These are phyloP conservation scores for Salmo trutta DNA, from an alignment of 2,797 vertebrate species.

Conservation along the genomic window DNA sequence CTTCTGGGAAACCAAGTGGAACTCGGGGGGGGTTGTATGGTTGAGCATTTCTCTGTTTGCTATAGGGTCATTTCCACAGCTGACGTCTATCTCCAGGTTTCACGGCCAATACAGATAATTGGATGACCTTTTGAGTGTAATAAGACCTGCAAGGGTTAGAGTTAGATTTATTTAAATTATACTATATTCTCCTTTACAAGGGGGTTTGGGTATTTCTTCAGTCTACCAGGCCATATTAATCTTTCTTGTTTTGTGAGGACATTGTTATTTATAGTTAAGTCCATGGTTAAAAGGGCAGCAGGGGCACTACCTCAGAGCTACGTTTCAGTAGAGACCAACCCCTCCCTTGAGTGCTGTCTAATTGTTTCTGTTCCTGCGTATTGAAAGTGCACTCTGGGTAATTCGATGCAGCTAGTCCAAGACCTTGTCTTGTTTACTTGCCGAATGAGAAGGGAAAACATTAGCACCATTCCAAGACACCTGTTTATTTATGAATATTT, in stretches of 20 bases:
- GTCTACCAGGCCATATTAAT: too few relatives aligned
- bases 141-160: slow-evolving; percentile 9
- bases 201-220: too few relatives aligned
- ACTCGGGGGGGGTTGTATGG: neutral
- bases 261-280: too few relatives aligned
- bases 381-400: neutral
- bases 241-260: too few relatives aligned
- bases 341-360: neutral
- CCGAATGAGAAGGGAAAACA: neutral
- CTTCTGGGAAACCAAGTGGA: neutral
- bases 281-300: too few relatives aligned
- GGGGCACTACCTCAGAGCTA: neutral
- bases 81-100: neutral
- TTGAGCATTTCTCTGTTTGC: neutral
- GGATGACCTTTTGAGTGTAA: slow-evolving; percentile 51
- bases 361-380: too few relatives aligned
- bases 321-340: neutral
- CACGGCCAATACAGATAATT: slow-evolving; percentile 52
- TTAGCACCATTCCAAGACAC: neutral
- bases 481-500: neutral
- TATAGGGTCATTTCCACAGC: neutral
- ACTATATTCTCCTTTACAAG: too few relatives aligned
- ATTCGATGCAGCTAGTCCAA: neutral
- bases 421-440: neutral
- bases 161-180: too few relatives aligned